Percentiles rank a stretch among this genome's conserved stretches.
These are phyloP conservation scores for Prunella himalayana DNA, from an alignment of 2,113 vertebrate genomes.

Conservation along the genomic window DNA sequence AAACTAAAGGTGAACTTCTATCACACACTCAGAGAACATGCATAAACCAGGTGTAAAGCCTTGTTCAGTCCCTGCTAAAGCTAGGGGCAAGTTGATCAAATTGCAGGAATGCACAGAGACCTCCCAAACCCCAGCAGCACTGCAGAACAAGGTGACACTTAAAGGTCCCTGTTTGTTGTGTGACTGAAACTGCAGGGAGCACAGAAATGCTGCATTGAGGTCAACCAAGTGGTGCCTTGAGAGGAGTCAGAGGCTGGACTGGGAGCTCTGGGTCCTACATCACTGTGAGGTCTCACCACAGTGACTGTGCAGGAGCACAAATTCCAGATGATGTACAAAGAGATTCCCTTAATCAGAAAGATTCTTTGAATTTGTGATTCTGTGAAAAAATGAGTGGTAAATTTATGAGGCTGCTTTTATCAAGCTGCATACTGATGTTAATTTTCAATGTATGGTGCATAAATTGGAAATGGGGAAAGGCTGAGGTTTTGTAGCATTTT, in stretches of 20 bases:
- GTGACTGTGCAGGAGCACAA: background rate
- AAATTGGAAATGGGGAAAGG: background rate
- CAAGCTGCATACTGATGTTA: background rate
- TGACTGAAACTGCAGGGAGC: background rate
- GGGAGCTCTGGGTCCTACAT: background rate
- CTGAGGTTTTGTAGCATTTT: background rate
- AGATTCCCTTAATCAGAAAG: background rate
- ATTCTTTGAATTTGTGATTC: background rate
- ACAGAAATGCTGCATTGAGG: background rate
- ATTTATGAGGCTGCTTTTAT: background rate
- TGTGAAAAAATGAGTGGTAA: background rate
- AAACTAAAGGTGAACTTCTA: background rate
- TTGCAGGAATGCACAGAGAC: background rate
- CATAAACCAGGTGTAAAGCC: background rate
- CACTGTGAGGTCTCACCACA: background rate
- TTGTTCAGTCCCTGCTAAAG: background rate
- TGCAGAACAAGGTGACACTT: background rate
- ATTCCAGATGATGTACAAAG: background rate
- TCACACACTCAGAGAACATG: background rate
- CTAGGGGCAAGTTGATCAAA: background rate
- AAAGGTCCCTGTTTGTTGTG: background rate
- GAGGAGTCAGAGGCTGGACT: background rate
- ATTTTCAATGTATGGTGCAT: background rate
- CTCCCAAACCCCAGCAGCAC: background rate
- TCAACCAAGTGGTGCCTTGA: background rate